phyloP scores from a whole-genome alignment of 2,888 invertebrate species.

The Seira ritae region DNA sequence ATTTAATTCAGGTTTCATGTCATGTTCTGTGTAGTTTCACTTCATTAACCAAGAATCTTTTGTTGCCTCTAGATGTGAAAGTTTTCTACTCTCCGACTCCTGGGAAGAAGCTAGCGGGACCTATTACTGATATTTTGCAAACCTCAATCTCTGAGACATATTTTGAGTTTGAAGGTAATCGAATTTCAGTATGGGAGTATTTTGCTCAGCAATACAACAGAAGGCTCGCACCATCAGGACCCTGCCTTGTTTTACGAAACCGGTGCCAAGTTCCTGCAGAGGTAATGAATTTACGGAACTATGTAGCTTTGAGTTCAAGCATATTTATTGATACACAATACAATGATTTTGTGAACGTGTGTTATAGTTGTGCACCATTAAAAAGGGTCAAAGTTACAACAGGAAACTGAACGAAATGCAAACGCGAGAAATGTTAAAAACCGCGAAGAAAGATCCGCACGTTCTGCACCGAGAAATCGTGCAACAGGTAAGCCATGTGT shows the following conservation, averaged over 20 bases:
- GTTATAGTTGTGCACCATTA: slow-evolving; percentile 64
- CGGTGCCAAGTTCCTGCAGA: slow-evolving; percentile 65
- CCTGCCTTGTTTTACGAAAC: no score
- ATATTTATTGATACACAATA: no score
- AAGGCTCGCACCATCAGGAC: slow-evolving; percentile 5
- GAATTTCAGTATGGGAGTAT: no score
- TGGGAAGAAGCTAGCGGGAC: slow-evolving; percentile 29
- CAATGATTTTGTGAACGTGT: no score
- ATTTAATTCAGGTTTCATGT: neutral
- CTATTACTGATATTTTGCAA: slow-evolving; percentile 25
- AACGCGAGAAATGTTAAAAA: slow-evolving; percentile 59
- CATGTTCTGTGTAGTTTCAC: neutral
- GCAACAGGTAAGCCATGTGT: slow-evolving; percentile 6
- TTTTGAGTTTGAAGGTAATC: no score
- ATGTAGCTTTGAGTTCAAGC: neutral
- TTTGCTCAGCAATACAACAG: neutral
- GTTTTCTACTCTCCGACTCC: slow-evolving; percentile 24
- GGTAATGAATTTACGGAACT: slow-evolving; percentile 19
- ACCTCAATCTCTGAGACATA: no score
- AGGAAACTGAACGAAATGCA: slow-evolving; percentile 62
- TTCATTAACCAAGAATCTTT: neutral
- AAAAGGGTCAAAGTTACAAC: slow-evolving; percentile 66
- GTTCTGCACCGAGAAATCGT: slow-evolving; percentile 37
- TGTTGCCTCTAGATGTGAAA: slow-evolving; percentile 30
- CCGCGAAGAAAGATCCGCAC: slow-evolving; percentile 64